Conservation (phyloP, 2,888 invertebrate genomes). For the Tipula helvola region DNA sequence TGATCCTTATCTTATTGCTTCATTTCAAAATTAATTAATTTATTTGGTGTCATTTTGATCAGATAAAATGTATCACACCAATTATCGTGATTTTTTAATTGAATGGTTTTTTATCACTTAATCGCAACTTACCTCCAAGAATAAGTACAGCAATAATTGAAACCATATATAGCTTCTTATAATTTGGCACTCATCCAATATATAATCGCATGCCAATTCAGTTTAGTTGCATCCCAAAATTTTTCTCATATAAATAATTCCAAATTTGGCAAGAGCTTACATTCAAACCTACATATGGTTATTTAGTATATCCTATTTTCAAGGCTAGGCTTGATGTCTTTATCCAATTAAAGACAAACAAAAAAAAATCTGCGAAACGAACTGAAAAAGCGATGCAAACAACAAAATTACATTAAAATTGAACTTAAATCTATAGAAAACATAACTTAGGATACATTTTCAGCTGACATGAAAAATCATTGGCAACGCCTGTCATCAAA, state of each 20-base stretch:
- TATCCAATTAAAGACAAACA: background rate
- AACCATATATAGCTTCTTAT: too few species aligned
- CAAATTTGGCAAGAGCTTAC: background rate
- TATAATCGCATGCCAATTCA: background rate
- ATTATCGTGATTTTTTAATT: too few species aligned
- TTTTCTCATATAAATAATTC: background rate
- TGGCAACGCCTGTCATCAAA: conserved; percentile 4
- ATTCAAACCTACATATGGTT: background rate
- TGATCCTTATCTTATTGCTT: too few species aligned
- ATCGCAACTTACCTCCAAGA: too few species aligned
- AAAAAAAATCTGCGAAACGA: background rate
- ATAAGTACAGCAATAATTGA: too few species aligned
- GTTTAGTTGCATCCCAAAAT: background rate
- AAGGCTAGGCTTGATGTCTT: background rate
- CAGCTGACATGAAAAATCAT: background rate
- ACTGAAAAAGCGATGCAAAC: background rate
- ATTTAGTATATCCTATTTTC: background rate
- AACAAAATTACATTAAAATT: background rate
- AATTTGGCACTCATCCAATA: background rate
- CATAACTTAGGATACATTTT: background rate
- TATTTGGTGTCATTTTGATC: too few species aligned
- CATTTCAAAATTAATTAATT: too few species aligned
- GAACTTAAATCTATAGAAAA: background rate
- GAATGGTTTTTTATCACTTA: too few species aligned
- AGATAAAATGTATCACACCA: too few species aligned